Base-by-base conservation (phyloP, 2,113 vertebrate genomes). In the Xyliphius kryptos region DNA sequence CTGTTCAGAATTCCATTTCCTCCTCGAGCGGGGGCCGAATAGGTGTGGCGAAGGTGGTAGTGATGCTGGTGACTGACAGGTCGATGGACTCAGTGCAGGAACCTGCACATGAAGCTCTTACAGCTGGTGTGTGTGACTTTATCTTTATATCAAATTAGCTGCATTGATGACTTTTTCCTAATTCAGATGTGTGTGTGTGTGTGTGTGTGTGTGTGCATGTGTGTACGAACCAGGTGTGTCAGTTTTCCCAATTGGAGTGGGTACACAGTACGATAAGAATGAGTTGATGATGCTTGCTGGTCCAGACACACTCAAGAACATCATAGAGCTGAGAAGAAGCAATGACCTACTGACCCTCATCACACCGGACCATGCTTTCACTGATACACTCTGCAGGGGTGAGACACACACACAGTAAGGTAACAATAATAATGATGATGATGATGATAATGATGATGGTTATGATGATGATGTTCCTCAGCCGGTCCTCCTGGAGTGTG, bases 191-290 rank as follows among this genome's bases (percentile, higher is more conserved):
- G 46, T 1, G 0, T 14, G 12, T 19, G 12, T n/a, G n/a, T 9
- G 3, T 3, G 5, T 26, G 14, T 22, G 22, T 15, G 7, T 3
- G n/a, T n/a, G n/a, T 9, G 17, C 20, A 10, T 41, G 14, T 63
- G 16, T 69, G 49, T 60, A 60, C 8, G 4, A 66, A 56, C 54
- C 50, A 97, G 96, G 91, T 37, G 85, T 98, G 37, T 82, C 89
- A 0, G 79, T 98, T 63, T 91, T 97, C 77, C 93, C 92, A 7
- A 75, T 97, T 22, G 92, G 89, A 5, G 72, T 97, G 68, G 95
- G 95, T 15, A 70, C 67, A 1, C 32, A 49, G 2, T 94, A 92
- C 0, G 85, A 93, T 15, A 66, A 43, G 41, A 76, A 63, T n/a
- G 90, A 97, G 58, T 78, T 98, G 26, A 76, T 50, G 2, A 49